Conservation (phyloP, 2,888 invertebrate species). For the Thalpophila matura region DNA sequence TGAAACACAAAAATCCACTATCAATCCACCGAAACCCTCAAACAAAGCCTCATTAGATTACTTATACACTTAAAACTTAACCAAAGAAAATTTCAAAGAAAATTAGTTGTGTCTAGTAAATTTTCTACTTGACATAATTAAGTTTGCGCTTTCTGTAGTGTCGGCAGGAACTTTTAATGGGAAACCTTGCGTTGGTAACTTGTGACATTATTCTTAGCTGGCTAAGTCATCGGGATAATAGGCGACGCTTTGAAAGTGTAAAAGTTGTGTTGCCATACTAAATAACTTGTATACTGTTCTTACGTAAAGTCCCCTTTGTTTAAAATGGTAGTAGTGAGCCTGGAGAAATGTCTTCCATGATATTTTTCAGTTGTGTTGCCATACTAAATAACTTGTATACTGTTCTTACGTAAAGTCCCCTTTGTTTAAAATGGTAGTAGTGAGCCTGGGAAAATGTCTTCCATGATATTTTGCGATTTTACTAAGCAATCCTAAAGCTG, state of each 20-base stretch:
- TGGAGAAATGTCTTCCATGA: background rate
- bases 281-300: constrained; percentile 6
- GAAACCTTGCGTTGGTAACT: constrained; percentile 71
- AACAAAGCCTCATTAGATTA: constrained; percentile 45
- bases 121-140: constrained; percentile 74
- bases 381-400: constrained; percentile 1
- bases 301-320: background rate
- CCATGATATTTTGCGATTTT: background rate
- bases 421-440: constrained; percentile 4
- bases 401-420: background rate
- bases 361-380: constrained; percentile 18
- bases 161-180: constrained; percentile 78
- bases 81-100: constrained; percentile 60
- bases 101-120: constrained; percentile 69
- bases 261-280: constrained; percentile 24
- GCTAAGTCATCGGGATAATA: constrained; percentile 67
- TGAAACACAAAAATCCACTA: constrained; percentile 31
- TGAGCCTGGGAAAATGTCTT: background rate
- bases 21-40: background rate
- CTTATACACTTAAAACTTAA: constrained; percentile 49
- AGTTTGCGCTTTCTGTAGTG: constrained; percentile 73
- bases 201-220: constrained; percentile 72
- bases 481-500: no score
- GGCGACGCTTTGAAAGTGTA: constrained; percentile 29
- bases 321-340: background rate